Evolutionary conservation across 2,888 invertebrate species (phyloP), one percentile per base, ranked within the genome.

Genomic region (Drosophila kuntzei): DNA sequence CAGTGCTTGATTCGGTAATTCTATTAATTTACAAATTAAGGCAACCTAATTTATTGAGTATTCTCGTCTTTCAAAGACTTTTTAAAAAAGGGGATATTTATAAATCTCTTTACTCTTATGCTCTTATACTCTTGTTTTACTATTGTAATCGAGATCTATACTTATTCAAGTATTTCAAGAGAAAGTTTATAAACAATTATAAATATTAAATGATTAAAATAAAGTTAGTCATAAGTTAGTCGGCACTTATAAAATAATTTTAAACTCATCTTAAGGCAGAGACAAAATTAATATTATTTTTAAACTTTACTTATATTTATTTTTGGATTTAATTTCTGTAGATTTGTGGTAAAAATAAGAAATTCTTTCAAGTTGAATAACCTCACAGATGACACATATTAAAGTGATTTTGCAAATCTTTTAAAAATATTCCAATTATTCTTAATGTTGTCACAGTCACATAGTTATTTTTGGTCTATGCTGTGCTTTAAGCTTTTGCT

Each of bases 401-500:
- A 41, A 55, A 37, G 43, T 12, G 14, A 68, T 41, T 74, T 65
- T 49, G 54, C 62, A 57, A 44, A 54, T 25, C 44, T 53, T 51
- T 54, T 37, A 43, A 9, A 37, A 20, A 44, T 39, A 59, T 44
- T 54, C 32, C 5, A 6, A 49, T 22, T 49, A 27, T 55, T 53
- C 11, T 14, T n/a, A 27, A 29, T 12, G 11, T 43, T 44, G 18
- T 59, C 65, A 44, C 32, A 59, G 18, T 55, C 59, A 41, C 3
- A 27, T 57, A 27, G 50, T 50, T 63, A 71, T 67, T 72, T 72
- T 65, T 63, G 41, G 43, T 47, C 14, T 51, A n/a, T 47, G 51
- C 62, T 59, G 68, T 63, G 49, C 67, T 78, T 79, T 18, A 70
- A 72, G 51, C 64, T 63, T 68, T 14, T 57, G 46, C 18, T 60